Conservation (phyloP, 53 echinoderm and acorn worm genomes). For the Hippasteria phrygiana region DNA sequence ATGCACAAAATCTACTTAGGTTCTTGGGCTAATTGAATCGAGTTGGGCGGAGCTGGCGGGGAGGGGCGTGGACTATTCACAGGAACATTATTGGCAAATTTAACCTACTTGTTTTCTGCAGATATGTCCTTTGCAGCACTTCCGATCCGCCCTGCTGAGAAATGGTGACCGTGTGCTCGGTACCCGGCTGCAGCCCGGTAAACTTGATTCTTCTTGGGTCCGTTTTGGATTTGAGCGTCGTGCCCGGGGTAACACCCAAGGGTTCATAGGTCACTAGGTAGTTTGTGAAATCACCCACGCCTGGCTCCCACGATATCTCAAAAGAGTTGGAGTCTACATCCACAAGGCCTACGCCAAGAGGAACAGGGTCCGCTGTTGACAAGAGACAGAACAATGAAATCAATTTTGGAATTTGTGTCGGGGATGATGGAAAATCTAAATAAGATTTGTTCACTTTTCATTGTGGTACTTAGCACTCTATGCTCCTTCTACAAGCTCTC, state of each 20-base stretch:
- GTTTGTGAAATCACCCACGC: conserved; percentile 64
- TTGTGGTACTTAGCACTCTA: too few species aligned
- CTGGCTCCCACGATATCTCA: conserved; percentile 69
- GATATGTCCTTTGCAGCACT: neutral
- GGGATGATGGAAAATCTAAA: too few species aligned
- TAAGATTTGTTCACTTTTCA: too few species aligned
- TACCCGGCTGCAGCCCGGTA: conserved; percentile 50
- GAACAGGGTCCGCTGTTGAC: conserved; percentile 46
- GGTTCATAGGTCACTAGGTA: conserved; percentile 58
- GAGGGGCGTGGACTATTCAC: too few species aligned
- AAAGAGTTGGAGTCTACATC: conserved; percentile 29
- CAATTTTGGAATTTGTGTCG: too few species aligned
- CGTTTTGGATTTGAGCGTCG: conserved; percentile 32
- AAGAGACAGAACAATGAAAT: neutral
- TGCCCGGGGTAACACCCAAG: conserved; percentile 22
- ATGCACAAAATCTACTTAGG: too few species aligned
- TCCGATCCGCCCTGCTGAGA: conserved; percentile 45
- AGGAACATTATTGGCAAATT: neutral
- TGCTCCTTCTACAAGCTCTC: too few species aligned
- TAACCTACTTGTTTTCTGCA: conserved; percentile 25
- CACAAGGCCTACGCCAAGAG: conserved; percentile 48
- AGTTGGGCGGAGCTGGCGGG: too few species aligned
- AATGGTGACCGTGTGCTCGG: conserved; percentile 26
- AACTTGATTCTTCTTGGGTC: conserved; percentile 37
- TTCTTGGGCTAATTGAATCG: too few species aligned